These are phyloP conservation scores for Luffia ferchaultella DNA, from an alignment of 2,888 invertebrate genomes.

Conservation along the genomic window DNA sequence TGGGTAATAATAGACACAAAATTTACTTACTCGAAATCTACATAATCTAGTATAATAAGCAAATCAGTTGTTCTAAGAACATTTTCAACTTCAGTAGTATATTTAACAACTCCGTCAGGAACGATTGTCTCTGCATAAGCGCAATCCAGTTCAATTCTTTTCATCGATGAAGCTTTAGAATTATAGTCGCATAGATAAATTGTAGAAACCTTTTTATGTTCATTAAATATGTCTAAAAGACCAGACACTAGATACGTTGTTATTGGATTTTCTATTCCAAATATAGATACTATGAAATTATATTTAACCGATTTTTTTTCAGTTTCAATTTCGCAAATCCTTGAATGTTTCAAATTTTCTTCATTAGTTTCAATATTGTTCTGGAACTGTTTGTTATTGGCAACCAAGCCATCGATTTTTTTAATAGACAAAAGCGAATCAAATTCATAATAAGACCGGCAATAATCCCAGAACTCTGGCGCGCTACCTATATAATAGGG, in stretches of 20 bases:
- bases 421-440: constrained; percentile 34
- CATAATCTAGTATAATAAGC: constrained; percentile 58
- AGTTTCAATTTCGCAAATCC: constrained; percentile 12
- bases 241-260: constrained; percentile 40
- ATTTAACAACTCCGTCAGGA: constrained; percentile 36
- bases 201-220: constrained; percentile 29
- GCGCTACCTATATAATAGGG: constrained; percentile 66
- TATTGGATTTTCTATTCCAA: constrained; percentile 36
- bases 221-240: constrained; percentile 29
- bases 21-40: constrained; percentile 34
- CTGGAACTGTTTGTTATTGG: constrained; percentile 32
- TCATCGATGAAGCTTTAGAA: constrained; percentile 30
- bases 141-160: constrained; percentile 39
- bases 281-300: constrained; percentile 34
- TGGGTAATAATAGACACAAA: background rate
- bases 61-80: constrained; percentile 48
- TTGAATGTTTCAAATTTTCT: background rate
- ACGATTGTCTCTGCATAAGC: constrained; percentile 25
- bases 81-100: constrained; percentile 44
- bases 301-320: constrained; percentile 14
- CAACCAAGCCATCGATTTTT: constrained; percentile 30
- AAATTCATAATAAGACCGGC: constrained; percentile 65
- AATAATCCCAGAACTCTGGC: constrained; percentile 68
- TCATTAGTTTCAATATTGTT: constrained; percentile 24
- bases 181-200: constrained; percentile 37